Evolutionary conservation across 2,888 invertebrate species (phyloP), one percentile per base, ranked within the genome.

Genomic region (Dioctria rufipes): DNA sequence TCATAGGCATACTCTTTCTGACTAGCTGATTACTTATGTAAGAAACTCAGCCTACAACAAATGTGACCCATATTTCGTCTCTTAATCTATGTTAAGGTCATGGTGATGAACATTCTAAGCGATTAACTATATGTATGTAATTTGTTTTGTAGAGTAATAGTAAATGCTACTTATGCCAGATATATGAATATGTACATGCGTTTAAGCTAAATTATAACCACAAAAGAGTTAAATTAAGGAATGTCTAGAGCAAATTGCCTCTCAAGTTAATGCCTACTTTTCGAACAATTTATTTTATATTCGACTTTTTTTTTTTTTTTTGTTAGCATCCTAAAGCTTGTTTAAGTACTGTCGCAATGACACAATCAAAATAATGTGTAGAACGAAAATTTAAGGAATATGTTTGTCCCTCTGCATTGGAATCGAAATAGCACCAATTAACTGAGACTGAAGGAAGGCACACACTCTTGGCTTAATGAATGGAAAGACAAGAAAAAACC

Each of bases 61-160:
- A 69, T 67, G 51, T 69, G 69, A 69, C 69, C 69, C 51, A 69
- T 39, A 69, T 69, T 46, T 51, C 5, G 25, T 11, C n/a, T 51
- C 39, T 49, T 37, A 69, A 69, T 69, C 69, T 69, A 51, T 69
- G 69, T 39, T 69, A 69, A 69, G 69, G 69, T n/a, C 69, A 69
- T 51, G 37, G 54, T 69, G 43, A 37, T 25, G 46, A 46, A 37
- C 49, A 49, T 69, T 69, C 39, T 51, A 49, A 37, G n/a, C 69
- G 69, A 69, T 69, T 51, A 69, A 69, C 69, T 69, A 51, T 25
- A 69, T 49, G 69, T 69, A 69, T 49, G 69, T 69, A 49, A 39
- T 69, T 51, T 69, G 69, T 69, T 51, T 69, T 54, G 54, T 69
- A 69, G 37, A 69, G 51, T 49, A 69, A 69, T 25, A 25, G 0